A percentile compares a stretch with the other conserved stretches of the same genome.
These are phyloP conservation scores for cat (Felis catus) DNA, from an alignment of 2,113 vertebrate genomes.

Conservation along the genomic window F.catus_Fca126_mat1.0 CM031415.1:188846501-188847000, in stretches of 20 bases:
- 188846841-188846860: background rate
- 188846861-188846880: background rate
- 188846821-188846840: background rate
- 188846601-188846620: background rate
- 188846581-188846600: background rate
- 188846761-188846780: background rate
- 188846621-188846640: background rate
- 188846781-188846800: background rate
- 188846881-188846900: background rate
- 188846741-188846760: background rate
- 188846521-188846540: background rate
- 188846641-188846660: background rate
- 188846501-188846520: background rate
- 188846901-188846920: background rate
- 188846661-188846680: background rate
- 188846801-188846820: background rate
- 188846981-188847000: background rate
- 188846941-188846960: background rate
- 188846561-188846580: constrained; percentile 1
- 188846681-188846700: background rate
- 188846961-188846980: background rate
- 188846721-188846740: constrained; percentile 23
- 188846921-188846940: background rate
- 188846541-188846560: background rate
- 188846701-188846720: background rate